These are phyloP conservation scores for Harpalus rufipes DNA, from an alignment of 2,888 invertebrate genomes.

Conservation along the genomic window DNA sequence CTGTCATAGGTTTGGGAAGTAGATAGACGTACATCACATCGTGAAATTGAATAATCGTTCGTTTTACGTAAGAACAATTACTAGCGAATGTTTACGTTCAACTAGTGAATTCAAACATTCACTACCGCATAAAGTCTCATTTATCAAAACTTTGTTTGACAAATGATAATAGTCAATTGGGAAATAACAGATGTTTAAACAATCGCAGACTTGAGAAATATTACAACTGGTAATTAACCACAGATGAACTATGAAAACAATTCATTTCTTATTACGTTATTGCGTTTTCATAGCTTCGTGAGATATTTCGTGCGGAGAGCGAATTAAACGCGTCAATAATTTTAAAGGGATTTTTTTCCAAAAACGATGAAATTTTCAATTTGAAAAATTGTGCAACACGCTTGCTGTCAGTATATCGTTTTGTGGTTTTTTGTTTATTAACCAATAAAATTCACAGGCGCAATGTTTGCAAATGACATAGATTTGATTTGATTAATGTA, in stretches of 20 bases:
- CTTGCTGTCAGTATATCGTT: neutral
- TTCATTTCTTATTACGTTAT: neutral
- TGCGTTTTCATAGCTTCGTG: neutral
- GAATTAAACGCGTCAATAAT: neutral
- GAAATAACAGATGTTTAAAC: constrained; percentile 57
- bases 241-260: constrained; percentile 4
- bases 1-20: constrained; percentile 22
- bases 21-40: constrained; percentile 49
- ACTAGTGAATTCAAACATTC: constrained; percentile 52
- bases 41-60: constrained; percentile 45
- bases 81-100: constrained; percentile 13
- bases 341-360: neutral
- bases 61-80: constrained; percentile 61
- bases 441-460: neutral
- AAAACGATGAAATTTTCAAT: neutral
- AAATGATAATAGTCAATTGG: constrained; percentile 52
- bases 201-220: constrained; percentile 14
- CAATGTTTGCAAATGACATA: neutral
- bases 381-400: neutral
- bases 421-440: neutral
- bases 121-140: constrained; percentile 55
- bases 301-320: neutral
- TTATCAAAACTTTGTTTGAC: constrained; percentile 56
- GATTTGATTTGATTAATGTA: too few species aligned
- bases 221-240: constrained; percentile 14